These are phyloP conservation scores for Porites lutea DNA, from an alignment of 64 coral and sea anemone genomes.

Conservation along the genomic window DNA sequence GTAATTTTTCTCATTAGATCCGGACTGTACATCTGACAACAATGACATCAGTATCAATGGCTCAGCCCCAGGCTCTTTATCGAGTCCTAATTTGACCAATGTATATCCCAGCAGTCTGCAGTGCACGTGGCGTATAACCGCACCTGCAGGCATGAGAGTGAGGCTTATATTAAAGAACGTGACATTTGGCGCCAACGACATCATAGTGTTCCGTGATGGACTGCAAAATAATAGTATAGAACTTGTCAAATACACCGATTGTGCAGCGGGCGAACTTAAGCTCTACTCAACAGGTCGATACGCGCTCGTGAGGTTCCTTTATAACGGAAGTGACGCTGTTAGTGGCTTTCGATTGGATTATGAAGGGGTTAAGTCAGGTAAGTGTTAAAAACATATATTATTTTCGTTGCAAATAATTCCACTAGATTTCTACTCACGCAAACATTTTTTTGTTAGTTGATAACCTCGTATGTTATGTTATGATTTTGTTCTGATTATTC, in stretches of 20 bases:
- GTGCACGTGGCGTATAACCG: constrained; percentile 24
- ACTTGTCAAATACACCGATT: neutral
- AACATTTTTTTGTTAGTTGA: too few relatives aligned
- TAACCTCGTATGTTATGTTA: too few relatives aligned
- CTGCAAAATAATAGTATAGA: neutral
- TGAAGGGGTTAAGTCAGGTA: neutral
- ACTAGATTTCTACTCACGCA: too few relatives aligned
- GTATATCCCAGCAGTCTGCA: neutral
- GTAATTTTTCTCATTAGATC: neutral
- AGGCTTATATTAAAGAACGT: neutral
- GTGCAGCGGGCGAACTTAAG: neutral
- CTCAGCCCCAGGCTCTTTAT: neutral
- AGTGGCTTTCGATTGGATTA: constrained; percentile 1
- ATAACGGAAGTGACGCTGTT: neutral
- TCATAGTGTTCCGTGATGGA: constrained; percentile 2
- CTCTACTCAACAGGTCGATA: neutral
- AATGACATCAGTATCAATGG: constrained; percentile 19
- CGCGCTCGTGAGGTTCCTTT: constrained; percentile 2
- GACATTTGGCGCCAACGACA: constrained; percentile 3
- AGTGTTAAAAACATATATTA: too few relatives aligned
- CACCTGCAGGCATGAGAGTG: constrained; percentile 9
- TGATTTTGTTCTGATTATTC: too few relatives aligned
- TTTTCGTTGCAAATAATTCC: too few relatives aligned
- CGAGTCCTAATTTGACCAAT: neutral
- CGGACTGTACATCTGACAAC: constrained; percentile 10